phyloP scores from a whole-genome alignment of 2,797 vertebrate species.

The Xerus rutilus region DNA sequence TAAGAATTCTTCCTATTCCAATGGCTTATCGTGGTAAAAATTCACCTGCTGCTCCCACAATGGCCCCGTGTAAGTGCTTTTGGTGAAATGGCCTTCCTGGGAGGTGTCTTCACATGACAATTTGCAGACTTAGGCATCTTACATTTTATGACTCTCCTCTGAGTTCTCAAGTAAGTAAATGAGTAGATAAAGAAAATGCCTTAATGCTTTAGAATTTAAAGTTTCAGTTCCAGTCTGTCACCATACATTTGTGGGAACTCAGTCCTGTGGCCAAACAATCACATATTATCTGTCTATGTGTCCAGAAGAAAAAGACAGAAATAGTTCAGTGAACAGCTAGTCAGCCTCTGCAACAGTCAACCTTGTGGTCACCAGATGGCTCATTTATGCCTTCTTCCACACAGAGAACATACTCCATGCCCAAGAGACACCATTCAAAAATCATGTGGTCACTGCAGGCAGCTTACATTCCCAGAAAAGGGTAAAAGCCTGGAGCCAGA shows the following conservation, averaged over 20 bases:
- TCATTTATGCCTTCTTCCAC: neutral
- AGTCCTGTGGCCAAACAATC: neutral
- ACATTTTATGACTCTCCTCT: no score
- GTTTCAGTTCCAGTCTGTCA: neutral
- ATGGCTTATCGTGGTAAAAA: neutral
- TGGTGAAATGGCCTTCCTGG: neutral
- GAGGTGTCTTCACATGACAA: neutral
- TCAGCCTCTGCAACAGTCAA: neutral
- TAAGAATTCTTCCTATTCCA: neutral
- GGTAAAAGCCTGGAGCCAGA: neutral
- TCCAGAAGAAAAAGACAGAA: neutral
- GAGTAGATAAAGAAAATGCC: neutral
- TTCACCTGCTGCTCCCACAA: neutral
- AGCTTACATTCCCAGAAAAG: neutral
- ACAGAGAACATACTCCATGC: neutral
- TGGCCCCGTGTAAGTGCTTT: accelerated
- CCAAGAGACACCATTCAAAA: neutral
- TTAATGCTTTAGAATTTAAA: neutral
- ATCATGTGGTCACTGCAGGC: neutral
- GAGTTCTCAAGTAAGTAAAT: neutral
- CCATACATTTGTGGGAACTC: neutral
- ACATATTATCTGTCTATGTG: neutral
- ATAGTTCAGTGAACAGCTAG: neutral
- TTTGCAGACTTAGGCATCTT: neutral
- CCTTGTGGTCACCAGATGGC: neutral